Percentiles rank a stretch among this genome's conserved stretches.
phyloP scores from a whole-genome alignment of 1,140 invertebrate species.

The Cherax destructor region DNA sequence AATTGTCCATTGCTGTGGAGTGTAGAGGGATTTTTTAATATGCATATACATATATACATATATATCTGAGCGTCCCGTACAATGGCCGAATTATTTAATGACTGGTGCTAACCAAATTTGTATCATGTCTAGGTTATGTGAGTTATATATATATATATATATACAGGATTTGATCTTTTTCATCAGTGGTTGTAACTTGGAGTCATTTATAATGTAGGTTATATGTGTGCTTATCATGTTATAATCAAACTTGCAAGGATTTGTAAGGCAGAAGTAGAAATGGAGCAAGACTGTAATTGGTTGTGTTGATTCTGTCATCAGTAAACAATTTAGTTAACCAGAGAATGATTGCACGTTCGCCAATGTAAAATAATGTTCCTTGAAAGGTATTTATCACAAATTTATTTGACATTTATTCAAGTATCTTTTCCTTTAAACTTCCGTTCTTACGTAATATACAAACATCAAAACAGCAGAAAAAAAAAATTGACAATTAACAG shows the following conservation, averaged over 20 bases:
- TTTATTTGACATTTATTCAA: background rate
- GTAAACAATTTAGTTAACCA: background rate
- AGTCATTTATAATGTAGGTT: background rate
- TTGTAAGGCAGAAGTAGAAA: conserved; percentile 12
- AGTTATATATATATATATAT: background rate
- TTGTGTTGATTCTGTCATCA: background rate
- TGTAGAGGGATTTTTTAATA: background rate
- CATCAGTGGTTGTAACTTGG: conserved; percentile 14
- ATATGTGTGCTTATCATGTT: conserved; percentile 31
- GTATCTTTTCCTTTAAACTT: background rate
- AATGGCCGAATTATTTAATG: conserved; percentile 26
- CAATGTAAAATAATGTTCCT: background rate
- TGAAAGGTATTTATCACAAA: background rate
- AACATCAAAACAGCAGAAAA: background rate
- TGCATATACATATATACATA: background rate
- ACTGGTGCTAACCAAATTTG: conserved; percentile 39
- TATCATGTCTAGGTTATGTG: conserved; percentile 28
- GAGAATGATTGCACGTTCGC: background rate
- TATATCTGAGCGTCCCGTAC: background rate
- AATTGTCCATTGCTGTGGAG: conserved; percentile 19
- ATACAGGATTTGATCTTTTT: conserved; percentile 9
- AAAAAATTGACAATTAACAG: background rate
- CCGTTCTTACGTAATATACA: background rate
- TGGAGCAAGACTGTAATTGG: background rate
- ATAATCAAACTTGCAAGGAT: background rate